These are phyloP conservation scores for Psettodes erumei DNA, from an alignment of 2,113 vertebrate genomes.

Conservation along the genomic window DNA sequence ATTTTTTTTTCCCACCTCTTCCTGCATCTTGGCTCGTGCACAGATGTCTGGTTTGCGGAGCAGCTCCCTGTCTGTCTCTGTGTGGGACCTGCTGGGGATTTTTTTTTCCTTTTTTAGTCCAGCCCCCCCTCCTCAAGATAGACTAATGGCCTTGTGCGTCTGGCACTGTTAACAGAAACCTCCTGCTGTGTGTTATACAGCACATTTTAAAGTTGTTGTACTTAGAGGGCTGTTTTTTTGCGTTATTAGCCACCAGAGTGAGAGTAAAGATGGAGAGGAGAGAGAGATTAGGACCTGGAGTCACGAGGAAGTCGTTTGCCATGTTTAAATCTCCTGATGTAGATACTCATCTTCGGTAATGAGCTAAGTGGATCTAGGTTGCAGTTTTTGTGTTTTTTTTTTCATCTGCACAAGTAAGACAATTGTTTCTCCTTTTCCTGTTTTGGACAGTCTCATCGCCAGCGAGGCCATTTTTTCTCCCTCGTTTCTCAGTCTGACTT, in stretches of 20 bases:
- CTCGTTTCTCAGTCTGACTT: neutral
- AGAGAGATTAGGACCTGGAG: too few relatives aligned
- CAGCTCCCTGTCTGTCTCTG: conserved; percentile 22
- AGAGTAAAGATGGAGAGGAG: neutral
- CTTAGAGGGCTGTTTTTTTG: neutral
- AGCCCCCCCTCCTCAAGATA: conserved; percentile 12
- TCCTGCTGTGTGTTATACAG: conserved; percentile 23
- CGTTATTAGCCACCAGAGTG: neutral
- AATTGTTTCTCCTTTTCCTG: conserved; percentile 11
- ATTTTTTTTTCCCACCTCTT: neutral
- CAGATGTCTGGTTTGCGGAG: conserved; percentile 54
- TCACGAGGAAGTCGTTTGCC: neutral
- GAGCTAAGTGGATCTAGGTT: neutral
- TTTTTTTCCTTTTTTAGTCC: conserved; percentile 6
- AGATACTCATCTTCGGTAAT: neutral
- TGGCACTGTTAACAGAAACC: conserved; percentile 4
- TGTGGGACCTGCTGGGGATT: neutral
- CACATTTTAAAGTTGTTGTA: neutral
- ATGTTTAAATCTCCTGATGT: neutral
- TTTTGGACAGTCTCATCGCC: conserved; percentile 5
- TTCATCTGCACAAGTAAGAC: neutral
- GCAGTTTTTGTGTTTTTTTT: too few relatives aligned
- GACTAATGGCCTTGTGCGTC: conserved; percentile 15
- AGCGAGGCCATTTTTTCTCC: neutral
- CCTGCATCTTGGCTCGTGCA: conserved; percentile 33